Evolutionary conservation across 1,140 invertebrate species (phyloP).

Genomic region (Drosophila erecta): DNA sequence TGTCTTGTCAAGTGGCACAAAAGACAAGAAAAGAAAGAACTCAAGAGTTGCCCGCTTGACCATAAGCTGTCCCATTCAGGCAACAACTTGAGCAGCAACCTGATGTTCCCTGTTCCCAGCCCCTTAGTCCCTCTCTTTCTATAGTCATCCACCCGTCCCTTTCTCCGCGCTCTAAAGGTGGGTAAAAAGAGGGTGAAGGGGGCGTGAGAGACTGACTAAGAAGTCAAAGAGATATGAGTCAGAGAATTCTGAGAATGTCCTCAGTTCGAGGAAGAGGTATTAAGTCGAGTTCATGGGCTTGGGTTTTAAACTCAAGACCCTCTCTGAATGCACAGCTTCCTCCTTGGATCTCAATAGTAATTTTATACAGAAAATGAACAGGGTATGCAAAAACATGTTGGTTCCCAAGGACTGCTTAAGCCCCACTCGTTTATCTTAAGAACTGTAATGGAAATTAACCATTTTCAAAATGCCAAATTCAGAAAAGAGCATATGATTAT

Average conservation of each 20-base stretch:
- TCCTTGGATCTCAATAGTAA: slow-evolving; percentile 6
- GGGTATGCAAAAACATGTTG: background rate
- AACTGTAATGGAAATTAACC: background rate
- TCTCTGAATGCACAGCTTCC: slow-evolving; percentile 7
- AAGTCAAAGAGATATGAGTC: slow-evolving; percentile 37
- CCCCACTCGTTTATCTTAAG: background rate
- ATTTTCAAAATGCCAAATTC: background rate
- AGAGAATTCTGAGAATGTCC: slow-evolving; percentile 43
- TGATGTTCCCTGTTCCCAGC: slow-evolving; percentile 16
- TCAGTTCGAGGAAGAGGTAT: slow-evolving; percentile 24
- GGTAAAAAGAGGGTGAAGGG: background rate
- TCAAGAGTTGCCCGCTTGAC: slow-evolving; percentile 41
- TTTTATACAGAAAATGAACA: slow-evolving; percentile 3
- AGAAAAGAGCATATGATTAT: background rate
- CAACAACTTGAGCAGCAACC: slow-evolving; percentile 40
- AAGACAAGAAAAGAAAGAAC: slow-evolving; percentile 48
- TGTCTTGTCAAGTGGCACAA: slow-evolving; percentile 50
- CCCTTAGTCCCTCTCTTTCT: slow-evolving; percentile 3
- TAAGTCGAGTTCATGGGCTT: slow-evolving; percentile 24
- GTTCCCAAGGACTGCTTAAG: background rate
- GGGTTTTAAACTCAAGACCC: slow-evolving; percentile 19
- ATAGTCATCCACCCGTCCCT: background rate
- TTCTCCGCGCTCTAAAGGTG: background rate
- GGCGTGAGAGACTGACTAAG: slow-evolving; percentile 18
- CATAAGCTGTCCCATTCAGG: slow-evolving; percentile 49